These are phyloP conservation scores for Oryzias celebensis DNA, from an alignment of 2,113 vertebrate species.

Conservation along the genomic window DNA sequence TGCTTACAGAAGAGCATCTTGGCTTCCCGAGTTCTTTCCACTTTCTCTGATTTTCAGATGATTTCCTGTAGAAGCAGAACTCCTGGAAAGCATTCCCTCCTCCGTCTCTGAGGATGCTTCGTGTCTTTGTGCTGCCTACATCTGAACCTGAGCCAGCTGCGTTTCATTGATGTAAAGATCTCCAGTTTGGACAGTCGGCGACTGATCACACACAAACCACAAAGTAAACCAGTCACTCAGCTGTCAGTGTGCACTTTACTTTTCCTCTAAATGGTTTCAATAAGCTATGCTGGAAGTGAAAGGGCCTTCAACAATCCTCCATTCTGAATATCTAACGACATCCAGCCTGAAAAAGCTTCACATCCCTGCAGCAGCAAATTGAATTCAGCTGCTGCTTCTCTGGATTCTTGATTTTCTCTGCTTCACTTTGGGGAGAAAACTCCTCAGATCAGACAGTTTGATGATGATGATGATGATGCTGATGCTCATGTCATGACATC, in stretches of 20 bases:
- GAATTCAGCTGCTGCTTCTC: conserved; percentile 1
- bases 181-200: conserved; percentile 11
- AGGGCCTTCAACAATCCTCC: neutral
- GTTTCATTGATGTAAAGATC: neutral
- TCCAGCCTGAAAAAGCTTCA: neutral
- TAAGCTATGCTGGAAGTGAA: neutral
- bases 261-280: conserved; percentile 1
- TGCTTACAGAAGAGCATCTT: no score
- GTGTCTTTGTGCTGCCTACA: no score
- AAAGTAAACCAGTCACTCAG: conserved; percentile 5
- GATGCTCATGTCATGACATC: conserved; percentile 11
- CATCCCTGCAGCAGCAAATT: conserved; percentile 5
- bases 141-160: no score
- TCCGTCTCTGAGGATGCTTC: no score
- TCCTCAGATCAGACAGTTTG: conserved; percentile 7
- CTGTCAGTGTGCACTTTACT: neutral
- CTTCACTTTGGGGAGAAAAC: conserved; percentile 1
- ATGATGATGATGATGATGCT: conserved; percentile 12
- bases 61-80: no score
- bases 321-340: conserved; percentile 7
- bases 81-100: no score
- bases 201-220: neutral
- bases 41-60: no score
- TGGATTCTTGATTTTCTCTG: neutral
- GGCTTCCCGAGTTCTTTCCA: no score